These are phyloP conservation scores for Diachasma alloeum DNA, from an alignment of 1,140 invertebrate genomes.

Conservation along the genomic window DNA sequence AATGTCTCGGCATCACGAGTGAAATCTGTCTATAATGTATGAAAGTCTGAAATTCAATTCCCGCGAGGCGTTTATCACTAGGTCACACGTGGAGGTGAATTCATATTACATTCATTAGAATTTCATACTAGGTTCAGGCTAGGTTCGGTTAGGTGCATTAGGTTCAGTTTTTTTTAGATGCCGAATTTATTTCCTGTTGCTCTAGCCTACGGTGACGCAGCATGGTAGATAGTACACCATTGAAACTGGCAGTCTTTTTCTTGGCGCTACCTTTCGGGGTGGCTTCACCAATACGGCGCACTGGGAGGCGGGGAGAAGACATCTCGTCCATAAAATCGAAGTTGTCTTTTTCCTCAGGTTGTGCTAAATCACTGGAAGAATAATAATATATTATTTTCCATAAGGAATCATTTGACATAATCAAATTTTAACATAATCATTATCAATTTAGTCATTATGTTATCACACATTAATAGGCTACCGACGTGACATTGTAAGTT, in stretches of 20 bases:
- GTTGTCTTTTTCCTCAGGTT: slow-evolving; percentile 71
- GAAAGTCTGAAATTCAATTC: no score
- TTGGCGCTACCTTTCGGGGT: slow-evolving; percentile 77
- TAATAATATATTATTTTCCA: no score
- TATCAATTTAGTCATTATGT: no score
- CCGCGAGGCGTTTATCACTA: no score
- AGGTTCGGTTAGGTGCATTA: slow-evolving; percentile 46
- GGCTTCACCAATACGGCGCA: slow-evolving; percentile 69
- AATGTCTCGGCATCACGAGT: no score
- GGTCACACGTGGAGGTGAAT: no score
- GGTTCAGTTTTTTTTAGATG: slow-evolving; percentile 55
- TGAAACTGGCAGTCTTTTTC: slow-evolving; percentile 79
- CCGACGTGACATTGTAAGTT: no score
- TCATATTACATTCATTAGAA: slow-evolving; percentile 36
- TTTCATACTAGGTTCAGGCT: no score
- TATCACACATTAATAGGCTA: no score
- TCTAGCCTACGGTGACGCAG: slow-evolving; percentile 73
- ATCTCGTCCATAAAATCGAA: slow-evolving; percentile 82
- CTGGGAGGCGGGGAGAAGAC: slow-evolving; percentile 71
- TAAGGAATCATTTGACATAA: no score
- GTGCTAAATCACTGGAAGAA: slow-evolving; percentile 35
- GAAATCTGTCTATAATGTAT: no score
- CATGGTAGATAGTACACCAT: slow-evolving; percentile 78
- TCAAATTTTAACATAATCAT: no score
- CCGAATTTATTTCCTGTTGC: slow-evolving; percentile 64